These are phyloP conservation scores for Knipowitschia caucasica DNA, from an alignment of 2,797 vertebrate species.

Conservation along the genomic window DNA sequence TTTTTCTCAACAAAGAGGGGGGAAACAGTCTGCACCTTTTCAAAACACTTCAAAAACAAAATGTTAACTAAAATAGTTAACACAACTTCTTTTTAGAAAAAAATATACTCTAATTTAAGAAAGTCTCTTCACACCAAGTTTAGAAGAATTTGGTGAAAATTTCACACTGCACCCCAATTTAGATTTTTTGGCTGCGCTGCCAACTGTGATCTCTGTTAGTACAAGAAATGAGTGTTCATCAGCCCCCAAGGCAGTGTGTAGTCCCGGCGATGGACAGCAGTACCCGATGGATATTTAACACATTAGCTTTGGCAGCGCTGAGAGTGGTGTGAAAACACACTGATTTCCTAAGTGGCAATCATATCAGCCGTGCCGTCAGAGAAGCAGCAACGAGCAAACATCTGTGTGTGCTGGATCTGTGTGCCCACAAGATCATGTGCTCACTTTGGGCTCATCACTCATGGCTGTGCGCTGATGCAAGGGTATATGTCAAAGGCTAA, in stretches of 20 bases:
- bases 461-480: conserved; percentile 13
- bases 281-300: conserved; percentile 74
- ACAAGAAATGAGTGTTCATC: conserved; percentile 65
- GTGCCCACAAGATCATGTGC: conserved; percentile 16
- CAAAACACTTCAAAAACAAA: conserved; percentile 34
- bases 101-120: conserved; percentile 27
- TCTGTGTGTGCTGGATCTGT: conserved; percentile 59
- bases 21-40: conserved; percentile 50
- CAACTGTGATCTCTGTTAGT: conserved; percentile 58
- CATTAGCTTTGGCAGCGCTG: conserved; percentile 73
- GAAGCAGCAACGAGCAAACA: conserved; percentile 73
- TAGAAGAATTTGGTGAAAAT: conserved; percentile 45
- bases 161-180: conserved; percentile 59
- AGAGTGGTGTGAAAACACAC: conserved; percentile 75
- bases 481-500: conserved; percentile 4
- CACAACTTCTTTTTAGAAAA: conserved; percentile 15
- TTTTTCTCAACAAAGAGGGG: conserved; percentile 54
- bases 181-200: conserved; percentile 49
- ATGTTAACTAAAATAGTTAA: conserved; percentile 14
- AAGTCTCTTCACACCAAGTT: conserved; percentile 40
- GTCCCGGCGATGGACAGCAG: conserved; percentile 71
- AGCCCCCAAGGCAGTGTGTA: conserved; percentile 51
- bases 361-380: conserved; percentile 69
- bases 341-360: conserved; percentile 78
- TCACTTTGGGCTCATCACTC: conserved; percentile 22